A percentile compares a stretch with the other conserved stretches of the same genome.
phyloP scores from a whole-genome alignment of 2,797 vertebrate species.

The Chaetophractus vellerosus region DNA sequence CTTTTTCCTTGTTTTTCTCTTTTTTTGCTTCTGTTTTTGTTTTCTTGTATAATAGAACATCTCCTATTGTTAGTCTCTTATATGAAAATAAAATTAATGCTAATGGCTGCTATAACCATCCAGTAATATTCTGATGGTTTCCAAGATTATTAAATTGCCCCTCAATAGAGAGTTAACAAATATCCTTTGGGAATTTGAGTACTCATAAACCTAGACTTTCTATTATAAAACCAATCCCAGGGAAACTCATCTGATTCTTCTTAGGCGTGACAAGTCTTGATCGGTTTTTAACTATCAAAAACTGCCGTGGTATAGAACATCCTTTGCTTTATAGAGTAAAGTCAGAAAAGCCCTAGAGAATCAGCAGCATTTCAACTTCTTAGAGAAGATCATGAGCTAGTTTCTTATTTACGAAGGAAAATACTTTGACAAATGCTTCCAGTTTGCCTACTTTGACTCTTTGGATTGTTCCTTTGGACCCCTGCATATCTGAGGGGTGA shows the following conservation, averaged over 20 bases:
- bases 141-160: not conserved
- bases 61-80: not conserved
- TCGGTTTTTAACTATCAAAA: not conserved
- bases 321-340: conserved; percentile 18
- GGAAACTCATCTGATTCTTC: not conserved
- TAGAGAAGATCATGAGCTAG: conserved; percentile 7
- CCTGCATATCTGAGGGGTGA: conserved; percentile 22
- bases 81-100: not conserved
- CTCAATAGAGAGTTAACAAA: conserved; percentile 9
- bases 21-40: not conserved
- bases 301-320: not conserved
- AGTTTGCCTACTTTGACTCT: not conserved
- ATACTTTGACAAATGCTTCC: conserved; percentile 52
- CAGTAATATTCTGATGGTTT: not conserved
- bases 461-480: not conserved
- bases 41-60: not conserved
- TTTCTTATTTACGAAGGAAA: conserved; percentile 61
- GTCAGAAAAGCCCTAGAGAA: not conserved
- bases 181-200: not conserved
- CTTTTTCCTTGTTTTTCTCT: not conserved
- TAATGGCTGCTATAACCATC: not conserved
- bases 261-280: not conserved
- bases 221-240: conserved; percentile 2
- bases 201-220: not conserved
- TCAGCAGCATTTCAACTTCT: conserved; percentile 50